A percentile compares a stretch with the other conserved stretches of the same genome.
Conservation (phyloP, 2,888 invertebrate species). For the Thera britannica region DNA sequence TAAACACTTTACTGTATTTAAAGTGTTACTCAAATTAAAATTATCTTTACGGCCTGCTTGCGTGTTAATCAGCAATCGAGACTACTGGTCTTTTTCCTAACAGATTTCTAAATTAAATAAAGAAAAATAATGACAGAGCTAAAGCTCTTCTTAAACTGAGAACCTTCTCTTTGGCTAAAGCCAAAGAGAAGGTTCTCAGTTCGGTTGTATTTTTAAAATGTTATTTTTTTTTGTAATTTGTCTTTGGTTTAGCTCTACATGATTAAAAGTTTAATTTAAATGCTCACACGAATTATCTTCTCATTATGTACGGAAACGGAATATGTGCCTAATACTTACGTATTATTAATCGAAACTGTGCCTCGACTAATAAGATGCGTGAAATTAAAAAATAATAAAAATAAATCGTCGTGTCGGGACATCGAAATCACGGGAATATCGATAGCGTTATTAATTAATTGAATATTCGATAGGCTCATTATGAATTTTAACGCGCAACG, state of each 20-base stretch:
- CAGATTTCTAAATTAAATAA: slow-evolving; percentile 19
- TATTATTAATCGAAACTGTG: no score
- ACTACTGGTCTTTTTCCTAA: slow-evolving; percentile 42
- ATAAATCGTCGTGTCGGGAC: slow-evolving; percentile 46
- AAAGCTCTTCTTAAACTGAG: no score
- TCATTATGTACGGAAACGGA: no score
- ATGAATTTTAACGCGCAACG: slow-evolving; percentile 75
- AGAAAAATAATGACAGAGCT: not conserved
- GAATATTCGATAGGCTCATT: slow-evolving; percentile 73
- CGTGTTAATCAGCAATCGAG: slow-evolving; percentile 55
- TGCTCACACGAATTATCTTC: no score
- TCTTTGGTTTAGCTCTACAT: no score
- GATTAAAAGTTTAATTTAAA: no score
- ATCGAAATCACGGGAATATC: slow-evolving; percentile 47
- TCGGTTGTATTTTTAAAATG: no score
- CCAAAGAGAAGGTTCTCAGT: no score
- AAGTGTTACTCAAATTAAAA: slow-evolving; percentile 54
- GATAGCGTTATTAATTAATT: slow-evolving; percentile 76
- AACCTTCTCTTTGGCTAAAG: no score
- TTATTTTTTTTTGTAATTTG: no score
- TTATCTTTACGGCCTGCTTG: slow-evolving; percentile 66
- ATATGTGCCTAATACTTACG: no score
- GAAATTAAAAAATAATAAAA: slow-evolving; percentile 44
- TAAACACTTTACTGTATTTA: slow-evolving; percentile 43
- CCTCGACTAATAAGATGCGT: slow-evolving; percentile 19